Base-by-base conservation (phyloP, 37 sponge, comb jelly and placozoan species). In the Agelas oroides region DNA sequence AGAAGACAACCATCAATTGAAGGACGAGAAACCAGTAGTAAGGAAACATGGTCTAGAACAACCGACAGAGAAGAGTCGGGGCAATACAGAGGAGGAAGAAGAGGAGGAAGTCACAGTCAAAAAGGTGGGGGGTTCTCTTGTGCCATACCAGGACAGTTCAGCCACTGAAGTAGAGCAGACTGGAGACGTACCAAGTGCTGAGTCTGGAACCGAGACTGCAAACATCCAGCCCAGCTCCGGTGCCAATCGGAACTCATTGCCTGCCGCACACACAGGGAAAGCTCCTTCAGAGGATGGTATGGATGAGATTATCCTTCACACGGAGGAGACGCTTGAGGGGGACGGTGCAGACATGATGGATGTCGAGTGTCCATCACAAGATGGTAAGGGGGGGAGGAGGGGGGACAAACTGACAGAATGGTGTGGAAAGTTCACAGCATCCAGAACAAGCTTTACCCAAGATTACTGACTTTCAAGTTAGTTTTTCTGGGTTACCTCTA, bases 111-210 rank as follows among this genome's bases (percentile, higher is more conserved):
- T 13, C 2, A 5, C 69, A 6, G 28, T 33, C n/a, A 32, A 37
- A 23, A 46, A 75, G 59, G 6, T 46, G 3, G 46, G 8, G 46
- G 1, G 6, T 56, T 57, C 54, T 18, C 84, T 78, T 23, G 79
- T 78, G 21, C 79, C 79, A 6, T 37, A 78, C 37, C 65, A 58
- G 46, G 79, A 64, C 65, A 78, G 79, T 28, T 64, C 79, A 2
- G n/a, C 65, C 24, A 78, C 53, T 39, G 79, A 78, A 37, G 53
- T 41, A 23, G 78, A 77, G 63, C 65, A 24, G 52, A 23, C 39
- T 46, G 64, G 28, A 64, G 60, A 71, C 60, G 33, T 1, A 27
- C 30, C 35, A 23, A 41, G 18, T 41, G 28, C 20, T 27, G 56
- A 14, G 28, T 35, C 23, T 37, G 41, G 20, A 27, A 6, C 39